A percentile compares a stretch with the other conserved stretches of the same genome.
Evolutionary conservation across 1,140 invertebrate genomes (phyloP).

Genomic region (Neuroterus valhalla): DNA sequence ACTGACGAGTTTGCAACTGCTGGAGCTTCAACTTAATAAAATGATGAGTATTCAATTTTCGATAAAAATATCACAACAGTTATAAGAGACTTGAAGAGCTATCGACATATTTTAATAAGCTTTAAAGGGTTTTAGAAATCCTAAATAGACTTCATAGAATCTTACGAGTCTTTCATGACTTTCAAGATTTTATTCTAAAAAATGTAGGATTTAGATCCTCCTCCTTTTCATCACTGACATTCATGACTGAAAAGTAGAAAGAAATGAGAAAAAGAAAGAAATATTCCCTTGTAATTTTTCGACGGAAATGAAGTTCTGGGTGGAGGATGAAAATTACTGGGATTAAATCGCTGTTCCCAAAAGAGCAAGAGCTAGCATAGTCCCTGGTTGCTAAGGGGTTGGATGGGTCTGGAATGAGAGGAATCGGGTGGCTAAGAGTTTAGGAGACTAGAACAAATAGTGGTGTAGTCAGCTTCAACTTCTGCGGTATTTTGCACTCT

Average conservation of each 20-base stretch:
- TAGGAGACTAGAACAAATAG: slow-evolving; percentile 71
- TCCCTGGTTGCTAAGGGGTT: slow-evolving; percentile 4
- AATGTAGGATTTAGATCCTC: no score
- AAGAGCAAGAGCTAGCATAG: slow-evolving; percentile 8
- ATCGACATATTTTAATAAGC: no score
- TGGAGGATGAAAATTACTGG: slow-evolving; percentile 6
- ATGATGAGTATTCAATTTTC: no score
- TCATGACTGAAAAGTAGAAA: background rate
- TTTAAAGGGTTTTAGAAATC: no score
- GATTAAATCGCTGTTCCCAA: background rate
- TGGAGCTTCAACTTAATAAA: no score
- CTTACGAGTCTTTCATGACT: no score
- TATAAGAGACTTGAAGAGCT: no score
- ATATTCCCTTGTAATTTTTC: background rate
- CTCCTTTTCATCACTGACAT: background rate
- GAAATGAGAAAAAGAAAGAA: background rate
- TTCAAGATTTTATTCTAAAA: no score
- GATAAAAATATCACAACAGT: no score
- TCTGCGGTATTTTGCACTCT: slow-evolving; percentile 65
- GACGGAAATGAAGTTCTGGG: background rate
- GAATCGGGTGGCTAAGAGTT: slow-evolving; percentile 59
- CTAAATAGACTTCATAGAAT: no score
- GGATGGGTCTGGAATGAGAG: slow-evolving; percentile 41
- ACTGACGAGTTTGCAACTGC: no score
- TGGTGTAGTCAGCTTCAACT: slow-evolving; percentile 69